Base-by-base conservation (phyloP, 2,113 vertebrate species). In the Illadopsis cleaveri region DNA sequence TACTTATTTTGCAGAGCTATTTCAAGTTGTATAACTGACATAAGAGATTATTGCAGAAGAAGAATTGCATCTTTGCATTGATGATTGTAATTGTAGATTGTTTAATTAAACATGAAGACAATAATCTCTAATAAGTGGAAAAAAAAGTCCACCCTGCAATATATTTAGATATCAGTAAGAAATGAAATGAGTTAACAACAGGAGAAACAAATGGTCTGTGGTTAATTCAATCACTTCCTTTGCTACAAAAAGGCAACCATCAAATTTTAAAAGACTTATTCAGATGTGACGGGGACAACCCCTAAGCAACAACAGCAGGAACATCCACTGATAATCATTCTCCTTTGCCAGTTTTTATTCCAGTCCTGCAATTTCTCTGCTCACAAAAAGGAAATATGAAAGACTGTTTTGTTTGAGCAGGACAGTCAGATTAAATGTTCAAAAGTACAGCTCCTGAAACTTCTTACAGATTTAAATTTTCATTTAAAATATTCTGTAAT, bases 161-260 rank as follows among this genome's bases (percentile, higher is more conserved):
- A 61, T 81, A 66, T 86, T 81, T 86, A 94, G 79, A 62, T 53
- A 53, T 78, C 44, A 48, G n/a, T 83, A 78, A 93, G 60, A 95
- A 93, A 77, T 93, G 9, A 95, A 91, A 78, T 86, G 68, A 89
- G 79, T 78, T 96, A 95, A 91, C 38, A 81, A 70, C 68, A 88
- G 25, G 68, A 90, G 96, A 86, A 96, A 83, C 88, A 95, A 97
- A 93, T 96, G 90, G 85, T 95, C 85, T 94, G 88, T 93, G 94
- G 94, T 95, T 96, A 96, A 86, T 94, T 95, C 0, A 10, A 94
- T 94, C 96, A 93, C 90, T 96, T 97, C 95, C 96, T 95, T 86
- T 96, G 71, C 71, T 93, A 60, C 76, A 92, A 45, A 96, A 87
- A 96, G 53, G 27, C 85, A 86, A 37, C 66, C 50, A 69, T 94